Evolutionary conservation across 2,888 invertebrate genomes (phyloP), one percentile per base, ranked within the genome.

Genomic region (Drosophila anomalata): DNA sequence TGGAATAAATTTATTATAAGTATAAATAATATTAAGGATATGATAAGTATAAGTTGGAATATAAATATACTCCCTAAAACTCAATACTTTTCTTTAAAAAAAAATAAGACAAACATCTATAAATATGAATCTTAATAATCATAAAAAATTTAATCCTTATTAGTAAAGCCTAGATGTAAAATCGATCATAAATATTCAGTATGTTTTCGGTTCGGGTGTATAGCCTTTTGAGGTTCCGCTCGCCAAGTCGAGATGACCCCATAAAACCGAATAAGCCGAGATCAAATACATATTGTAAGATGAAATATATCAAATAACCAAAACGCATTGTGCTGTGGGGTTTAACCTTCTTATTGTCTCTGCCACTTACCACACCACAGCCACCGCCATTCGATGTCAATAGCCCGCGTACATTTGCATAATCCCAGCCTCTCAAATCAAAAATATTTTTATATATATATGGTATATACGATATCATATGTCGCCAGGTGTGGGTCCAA

Each of bases 321-420:
- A 55, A 44, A 55, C 48, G 71, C 72, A 72, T 80, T 80, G 71
- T 67, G 67, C 67, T 41, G 29, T 29, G 11, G n/a, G 29, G 55
- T 62, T 85, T 85, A 81, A 81, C 80, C 80, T 85, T 81, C 79
- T 77, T 61, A 82, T 81, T 81, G 80, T 85, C 66, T 68, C 42
- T 71, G 86, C 82, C 81, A 77, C 73, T 80, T 81, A 76, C 84
- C 84, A 84, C 70, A 80, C n/a, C n/a, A n/a, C 48, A 62, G 50
- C 60, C 48, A 62, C 50, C 60, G 33, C 46, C 11, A 36, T 36
- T n/a, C 17, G 63, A 52, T 31, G 39, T 47, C 54, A 65, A 65
- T 48, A 66, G 54, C 14, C 65, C 65, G 33, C 17, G 33, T 31
- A 46, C 55, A 70, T 70, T 70, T 70, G 71, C 70, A 70, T 70